Conservation (phyloP, 2,113 vertebrate genomes). For the Actenoides hombroni region DNA sequence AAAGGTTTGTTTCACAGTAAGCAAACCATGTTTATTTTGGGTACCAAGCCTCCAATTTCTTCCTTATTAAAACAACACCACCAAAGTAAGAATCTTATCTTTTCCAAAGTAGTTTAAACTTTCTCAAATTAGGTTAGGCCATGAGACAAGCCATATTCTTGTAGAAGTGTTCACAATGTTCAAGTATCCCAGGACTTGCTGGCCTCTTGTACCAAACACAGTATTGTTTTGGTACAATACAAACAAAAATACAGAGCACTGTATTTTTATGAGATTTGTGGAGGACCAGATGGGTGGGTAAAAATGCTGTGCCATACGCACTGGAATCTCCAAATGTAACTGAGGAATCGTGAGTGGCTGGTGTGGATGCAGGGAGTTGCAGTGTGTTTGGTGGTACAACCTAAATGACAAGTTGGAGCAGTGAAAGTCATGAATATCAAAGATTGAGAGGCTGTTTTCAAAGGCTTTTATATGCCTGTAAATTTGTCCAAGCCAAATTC, state of each 20-base stretch:
- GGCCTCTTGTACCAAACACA: not conserved
- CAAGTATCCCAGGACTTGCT: not conserved
- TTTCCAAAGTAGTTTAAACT: not conserved
- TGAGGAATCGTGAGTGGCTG: not conserved
- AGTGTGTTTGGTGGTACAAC: not conserved
- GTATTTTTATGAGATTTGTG: not conserved
- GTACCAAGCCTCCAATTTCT: not conserved
- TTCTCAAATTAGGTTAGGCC: not conserved
- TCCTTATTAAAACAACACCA: not conserved
- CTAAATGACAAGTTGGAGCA: not conserved
- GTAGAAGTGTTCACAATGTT: not conserved
- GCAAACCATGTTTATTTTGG: not conserved
- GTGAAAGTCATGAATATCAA: not conserved
- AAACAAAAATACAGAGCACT: not conserved
- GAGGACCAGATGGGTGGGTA: not conserved
- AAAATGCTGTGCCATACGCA: not conserved
- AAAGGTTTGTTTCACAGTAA: not conserved
- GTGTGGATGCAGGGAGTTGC: not conserved
- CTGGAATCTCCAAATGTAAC: not conserved
- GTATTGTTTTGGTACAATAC: no score
- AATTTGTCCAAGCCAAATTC: not conserved
- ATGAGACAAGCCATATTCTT: not conserved
- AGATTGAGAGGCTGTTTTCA: not conserved
- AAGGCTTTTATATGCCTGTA: not conserved
- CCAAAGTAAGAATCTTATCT: not conserved